Base-by-base conservation (phyloP, 2,113 vertebrate species). In the Daphoenositta chrysoptera region DNA sequence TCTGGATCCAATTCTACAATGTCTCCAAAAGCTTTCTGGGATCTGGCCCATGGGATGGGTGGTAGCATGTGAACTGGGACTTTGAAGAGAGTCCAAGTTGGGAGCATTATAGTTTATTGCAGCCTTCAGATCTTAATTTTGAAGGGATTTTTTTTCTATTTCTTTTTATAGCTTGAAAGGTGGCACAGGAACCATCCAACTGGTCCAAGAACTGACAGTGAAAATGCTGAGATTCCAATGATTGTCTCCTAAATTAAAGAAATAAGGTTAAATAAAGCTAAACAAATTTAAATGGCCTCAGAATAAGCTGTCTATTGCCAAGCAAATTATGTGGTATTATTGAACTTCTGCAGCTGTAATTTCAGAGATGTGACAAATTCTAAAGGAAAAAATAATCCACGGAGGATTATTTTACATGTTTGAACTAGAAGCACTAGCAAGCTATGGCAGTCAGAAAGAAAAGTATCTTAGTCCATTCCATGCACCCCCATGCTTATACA, bases 111-210 rank as follows among this genome's bases (percentile, higher is more conserved):
- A 63, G 31, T 28, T 76, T 79, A 54, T 66, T 50, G 63, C 19
- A 87, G 72, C 39, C 22, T 77, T 11, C 24, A 77, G 30, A 53
- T 61, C 64, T 72, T 70, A n/a, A 63, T 73, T 73, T 83, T 39
- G 33, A 83, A 94, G 63, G 42, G 65, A 64, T 70, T 87, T 83
- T 88, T 81, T 92, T 95, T 91, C 77, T 97, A 63, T 94, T 96
- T 97, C 86, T 93, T 98, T 53, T 83, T 97, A 68, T 98, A 98
- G 21, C 96, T 96, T 83, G 98, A 96, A 90, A 99, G 94, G 82
- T 98, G 98, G 86, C 93, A 95, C 93, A 99, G 51, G 85, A 99
- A 93, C 98, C 98, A 98, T 72, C 98, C 99, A 90, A 98, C 98
- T 0, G 98, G 98, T 64, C 85, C 98, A 94, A 99, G 93, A 47